A percentile compares a stretch with the other conserved stretches of the same genome.
Conservation (phyloP, 2,888 invertebrate genomes). For the Oscheius sp. region DNA sequence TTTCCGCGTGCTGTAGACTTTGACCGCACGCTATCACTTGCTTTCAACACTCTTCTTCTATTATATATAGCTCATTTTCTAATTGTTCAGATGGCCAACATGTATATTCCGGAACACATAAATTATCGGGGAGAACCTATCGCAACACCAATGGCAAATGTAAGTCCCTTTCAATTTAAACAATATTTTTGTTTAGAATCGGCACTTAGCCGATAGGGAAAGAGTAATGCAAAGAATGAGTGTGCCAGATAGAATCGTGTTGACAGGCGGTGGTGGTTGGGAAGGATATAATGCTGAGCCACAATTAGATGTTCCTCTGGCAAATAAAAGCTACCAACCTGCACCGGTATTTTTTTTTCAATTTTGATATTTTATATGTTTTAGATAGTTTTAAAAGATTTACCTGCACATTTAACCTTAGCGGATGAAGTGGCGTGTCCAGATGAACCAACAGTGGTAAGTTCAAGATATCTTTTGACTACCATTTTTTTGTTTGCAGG, state of each 20-base stretch:
- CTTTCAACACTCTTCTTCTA: not conserved
- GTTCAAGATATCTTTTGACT: not conserved
- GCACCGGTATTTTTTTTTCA: not conserved
- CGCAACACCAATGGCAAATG: not conserved
- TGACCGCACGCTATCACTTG: not conserved
- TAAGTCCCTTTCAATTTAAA: conserved; percentile 8
- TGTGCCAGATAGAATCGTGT: conserved; percentile 59
- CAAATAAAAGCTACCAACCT: not conserved
- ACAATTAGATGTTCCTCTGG: conserved; percentile 7
- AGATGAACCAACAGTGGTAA: conserved; percentile 28
- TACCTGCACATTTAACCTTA: conserved; percentile 18
- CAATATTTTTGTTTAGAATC: conserved; percentile 4
- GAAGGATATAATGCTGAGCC: conserved; percentile 31
- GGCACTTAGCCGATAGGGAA: conserved; percentile 22
- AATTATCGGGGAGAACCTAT: conserved; percentile 47
- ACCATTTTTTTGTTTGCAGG: conserved; percentile 6
- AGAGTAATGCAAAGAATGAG: conserved; percentile 45
- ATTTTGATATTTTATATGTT: not conserved
- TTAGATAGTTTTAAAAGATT: conserved; percentile 20
- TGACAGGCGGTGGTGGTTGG: conserved; percentile 45
- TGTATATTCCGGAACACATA: conserved; percentile 59
- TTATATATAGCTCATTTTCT: not conserved
- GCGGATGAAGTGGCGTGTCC: conserved; percentile 27
- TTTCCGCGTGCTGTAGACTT: not conserved
- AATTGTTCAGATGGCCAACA: conserved; percentile 29